phyloP scores from a whole-genome alignment of 2,113 vertebrate species.

The Polyodon spathula region DNA sequence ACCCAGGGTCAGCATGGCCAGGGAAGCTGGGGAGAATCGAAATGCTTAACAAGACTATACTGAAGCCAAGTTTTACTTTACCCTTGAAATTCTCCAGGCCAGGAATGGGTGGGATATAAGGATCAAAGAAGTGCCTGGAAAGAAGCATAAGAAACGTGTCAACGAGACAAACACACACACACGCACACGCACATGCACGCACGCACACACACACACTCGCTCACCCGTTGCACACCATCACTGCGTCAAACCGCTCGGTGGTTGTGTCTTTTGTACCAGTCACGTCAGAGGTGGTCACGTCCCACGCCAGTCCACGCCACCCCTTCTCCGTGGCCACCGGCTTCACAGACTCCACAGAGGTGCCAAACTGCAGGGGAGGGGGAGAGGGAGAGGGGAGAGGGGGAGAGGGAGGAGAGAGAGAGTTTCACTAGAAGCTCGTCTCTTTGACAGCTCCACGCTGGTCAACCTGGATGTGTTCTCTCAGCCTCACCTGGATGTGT shows the following conservation, averaged over 20 bases:
- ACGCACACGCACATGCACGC: neutral
- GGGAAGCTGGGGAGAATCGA: conserved; percentile 16
- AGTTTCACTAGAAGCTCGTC: too few species aligned
- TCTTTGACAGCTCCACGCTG: too few species aligned
- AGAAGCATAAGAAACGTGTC: conserved; percentile 15
- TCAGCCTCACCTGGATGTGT: too few species aligned
- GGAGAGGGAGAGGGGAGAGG: neutral
- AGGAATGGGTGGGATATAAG: conserved; percentile 53
- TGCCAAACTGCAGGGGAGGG: conserved; percentile 31
- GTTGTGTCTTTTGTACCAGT: conserved; percentile 12
- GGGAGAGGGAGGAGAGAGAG: neutral
- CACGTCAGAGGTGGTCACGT: conserved; percentile 27
- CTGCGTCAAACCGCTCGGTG: conserved; percentile 42
- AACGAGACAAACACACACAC: conserved; percentile 39
- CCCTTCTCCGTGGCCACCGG: conserved; percentile 26
- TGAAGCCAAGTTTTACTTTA: conserved; percentile 24
- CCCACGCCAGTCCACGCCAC: conserved; percentile 34
- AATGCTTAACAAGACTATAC: neutral
- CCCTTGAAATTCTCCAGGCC: conserved; percentile 63
- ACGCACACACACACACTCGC: conserved; percentile 5
- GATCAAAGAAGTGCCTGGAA: conserved; percentile 60
- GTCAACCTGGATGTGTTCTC: too few species aligned
- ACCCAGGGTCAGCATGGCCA: neutral
- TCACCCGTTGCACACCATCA: conserved; percentile 54
- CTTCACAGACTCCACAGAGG: conserved; percentile 31